phyloP scores from a whole-genome alignment of 1,140 invertebrate genomes.

The Agrilus planipennis region DNA sequence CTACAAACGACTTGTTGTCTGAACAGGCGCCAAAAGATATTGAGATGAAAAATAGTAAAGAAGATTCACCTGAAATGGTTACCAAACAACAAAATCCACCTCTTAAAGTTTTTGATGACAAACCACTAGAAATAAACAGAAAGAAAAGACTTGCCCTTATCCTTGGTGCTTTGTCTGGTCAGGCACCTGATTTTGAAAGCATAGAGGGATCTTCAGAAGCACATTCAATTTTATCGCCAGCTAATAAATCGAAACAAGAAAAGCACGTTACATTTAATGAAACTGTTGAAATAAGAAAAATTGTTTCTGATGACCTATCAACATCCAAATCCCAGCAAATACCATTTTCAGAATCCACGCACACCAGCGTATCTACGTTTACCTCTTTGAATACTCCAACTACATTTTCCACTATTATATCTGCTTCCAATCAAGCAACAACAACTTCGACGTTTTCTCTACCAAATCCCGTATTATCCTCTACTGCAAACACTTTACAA shows the following conservation, averaged over 20 bases:
- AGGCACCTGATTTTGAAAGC: slow-evolving; percentile 12
- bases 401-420: neutral
- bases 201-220: slow-evolving; percentile 4
- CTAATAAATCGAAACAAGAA: slow-evolving; percentile 17
- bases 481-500: no score
- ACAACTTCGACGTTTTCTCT: no score
- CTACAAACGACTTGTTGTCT: slow-evolving; percentile 6
- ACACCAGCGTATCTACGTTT: neutral
- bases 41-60: neutral
- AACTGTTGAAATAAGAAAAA: slow-evolving; percentile 4
- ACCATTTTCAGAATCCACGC: neutral
- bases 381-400: neutral
- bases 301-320: neutral
- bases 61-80: neutral
- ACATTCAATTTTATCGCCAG: slow-evolving; percentile 17
- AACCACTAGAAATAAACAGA: slow-evolving; percentile 18
- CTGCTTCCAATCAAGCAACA: neutral
- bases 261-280: slow-evolving; percentile 25
- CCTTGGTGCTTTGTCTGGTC: slow-evolving; percentile 18
- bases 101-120: slow-evolving; percentile 25
- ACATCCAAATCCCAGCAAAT: neutral
- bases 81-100: slow-evolving; percentile 3
- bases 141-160: slow-evolving; percentile 21
- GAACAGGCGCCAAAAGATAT: neutral
- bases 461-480: no score